Evolutionary conservation across 2,113 vertebrate species (phyloP).

Genomic region (Charina bottae): DNA sequence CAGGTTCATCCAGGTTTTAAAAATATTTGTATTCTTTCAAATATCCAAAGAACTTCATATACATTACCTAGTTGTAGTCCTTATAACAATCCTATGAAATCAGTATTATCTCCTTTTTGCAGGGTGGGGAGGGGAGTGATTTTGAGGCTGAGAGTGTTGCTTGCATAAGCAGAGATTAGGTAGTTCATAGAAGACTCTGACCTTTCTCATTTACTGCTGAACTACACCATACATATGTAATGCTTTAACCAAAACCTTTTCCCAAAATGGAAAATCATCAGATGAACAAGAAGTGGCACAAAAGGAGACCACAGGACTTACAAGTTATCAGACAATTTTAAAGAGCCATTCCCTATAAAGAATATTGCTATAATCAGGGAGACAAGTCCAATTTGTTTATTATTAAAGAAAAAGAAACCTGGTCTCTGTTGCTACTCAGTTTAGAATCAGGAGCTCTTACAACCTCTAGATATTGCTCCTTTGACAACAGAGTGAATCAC

Average conservation of each 20-base stretch:
- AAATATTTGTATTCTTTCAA: background rate
- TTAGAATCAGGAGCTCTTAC: background rate
- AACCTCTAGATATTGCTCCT: background rate
- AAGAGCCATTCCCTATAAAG: background rate
- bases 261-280: background rate
- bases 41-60: background rate
- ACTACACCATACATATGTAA: background rate
- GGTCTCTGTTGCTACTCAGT: background rate
- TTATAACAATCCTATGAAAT: background rate
- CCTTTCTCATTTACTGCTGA: background rate
- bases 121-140: background rate
- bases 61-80: background rate
- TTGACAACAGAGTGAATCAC: background rate
- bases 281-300: background rate
- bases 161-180: no score
- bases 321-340: background rate
- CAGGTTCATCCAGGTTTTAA: no score
- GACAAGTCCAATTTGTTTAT: background rate
- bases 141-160: background rate
- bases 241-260: background rate
- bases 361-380: background rate
- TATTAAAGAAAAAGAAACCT: background rate
- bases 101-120: background rate
- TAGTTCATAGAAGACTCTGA: background rate
- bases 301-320: background rate